phyloP scores from a whole-genome alignment of 2,113 vertebrate species.

The Ursus arctos region DNA sequence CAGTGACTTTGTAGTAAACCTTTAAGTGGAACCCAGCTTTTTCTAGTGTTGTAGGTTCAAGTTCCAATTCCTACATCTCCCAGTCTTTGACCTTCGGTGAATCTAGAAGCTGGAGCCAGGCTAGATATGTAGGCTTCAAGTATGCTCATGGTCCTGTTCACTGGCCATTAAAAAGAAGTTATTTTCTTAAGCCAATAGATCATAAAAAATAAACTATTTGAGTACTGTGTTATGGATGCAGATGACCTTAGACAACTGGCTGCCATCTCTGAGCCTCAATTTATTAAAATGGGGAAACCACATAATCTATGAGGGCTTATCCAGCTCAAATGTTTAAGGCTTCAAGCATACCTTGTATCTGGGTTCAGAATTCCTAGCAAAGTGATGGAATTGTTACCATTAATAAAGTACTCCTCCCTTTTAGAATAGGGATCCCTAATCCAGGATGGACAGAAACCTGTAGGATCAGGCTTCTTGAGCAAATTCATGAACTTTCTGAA shows the following conservation, averaged over 20 bases:
- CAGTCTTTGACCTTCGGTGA: not conserved
- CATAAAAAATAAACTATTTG: not conserved
- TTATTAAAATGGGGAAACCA: not conserved
- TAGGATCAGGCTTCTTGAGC: not conserved
- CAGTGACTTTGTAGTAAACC: not conserved
- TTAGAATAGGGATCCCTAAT: not conserved
- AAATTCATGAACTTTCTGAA: not conserved
- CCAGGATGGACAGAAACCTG: not conserved
- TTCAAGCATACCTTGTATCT: not conserved
- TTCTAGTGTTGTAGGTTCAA: not conserved
- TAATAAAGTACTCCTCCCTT: not conserved
- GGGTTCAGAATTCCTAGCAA: not conserved
- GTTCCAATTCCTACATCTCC: not conserved
- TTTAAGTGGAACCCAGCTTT: not conserved
- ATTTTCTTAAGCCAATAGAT: conserved; percentile 5
- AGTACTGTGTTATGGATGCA: not conserved
- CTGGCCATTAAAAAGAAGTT: not conserved
- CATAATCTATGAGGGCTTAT: not conserved
- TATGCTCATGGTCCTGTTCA: not conserved
- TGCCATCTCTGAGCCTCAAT: not conserved
- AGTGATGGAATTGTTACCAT: not conserved
- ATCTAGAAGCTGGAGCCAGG: not conserved
- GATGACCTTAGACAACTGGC: not conserved
- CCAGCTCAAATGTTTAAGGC: not conserved
- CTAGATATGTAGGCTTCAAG: not conserved